phyloP scores from a whole-genome alignment of 2,797 vertebrate species.

The Streptopelia turtur region DNA sequence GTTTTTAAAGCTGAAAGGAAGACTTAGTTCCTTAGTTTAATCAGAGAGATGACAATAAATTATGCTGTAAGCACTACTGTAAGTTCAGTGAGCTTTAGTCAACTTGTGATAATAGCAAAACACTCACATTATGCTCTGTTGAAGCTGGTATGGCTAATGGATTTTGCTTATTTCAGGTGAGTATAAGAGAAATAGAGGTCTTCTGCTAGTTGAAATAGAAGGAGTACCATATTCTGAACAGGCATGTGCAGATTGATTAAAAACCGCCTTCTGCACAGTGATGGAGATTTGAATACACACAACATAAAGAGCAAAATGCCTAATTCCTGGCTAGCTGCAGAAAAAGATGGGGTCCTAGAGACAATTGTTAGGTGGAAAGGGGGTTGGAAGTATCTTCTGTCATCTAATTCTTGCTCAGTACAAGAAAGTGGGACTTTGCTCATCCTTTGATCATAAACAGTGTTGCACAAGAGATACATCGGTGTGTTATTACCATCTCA shows the following conservation, averaged over 20 bases:
- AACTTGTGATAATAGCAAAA: not conserved
- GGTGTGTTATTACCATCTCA: not conserved
- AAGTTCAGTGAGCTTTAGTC: not conserved
- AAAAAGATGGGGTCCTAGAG: not conserved
- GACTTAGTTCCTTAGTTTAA: not conserved
- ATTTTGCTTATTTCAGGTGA: not conserved
- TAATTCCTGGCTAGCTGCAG: not conserved
- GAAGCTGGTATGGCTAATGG: not conserved
- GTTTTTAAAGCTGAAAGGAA: not conserved
- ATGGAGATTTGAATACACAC: not conserved
- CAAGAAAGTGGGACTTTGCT: not conserved
- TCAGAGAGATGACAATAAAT: not conserved
- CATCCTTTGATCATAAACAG: not conserved
- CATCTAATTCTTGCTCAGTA: not conserved
- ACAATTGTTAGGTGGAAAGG: not conserved
- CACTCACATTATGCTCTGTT: not conserved
- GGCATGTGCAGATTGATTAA: not conserved
- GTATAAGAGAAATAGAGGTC: not conserved
- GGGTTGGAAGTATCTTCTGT: not conserved
- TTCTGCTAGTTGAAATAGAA: not conserved
- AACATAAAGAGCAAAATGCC: not conserved
- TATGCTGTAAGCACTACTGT: not conserved
- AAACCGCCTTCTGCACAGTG: not conserved
- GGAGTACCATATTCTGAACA: not conserved
- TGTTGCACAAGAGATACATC: not conserved